phyloP scores from a whole-genome alignment of 1,140 invertebrate genomes.

The Pantala flavescens region DNA sequence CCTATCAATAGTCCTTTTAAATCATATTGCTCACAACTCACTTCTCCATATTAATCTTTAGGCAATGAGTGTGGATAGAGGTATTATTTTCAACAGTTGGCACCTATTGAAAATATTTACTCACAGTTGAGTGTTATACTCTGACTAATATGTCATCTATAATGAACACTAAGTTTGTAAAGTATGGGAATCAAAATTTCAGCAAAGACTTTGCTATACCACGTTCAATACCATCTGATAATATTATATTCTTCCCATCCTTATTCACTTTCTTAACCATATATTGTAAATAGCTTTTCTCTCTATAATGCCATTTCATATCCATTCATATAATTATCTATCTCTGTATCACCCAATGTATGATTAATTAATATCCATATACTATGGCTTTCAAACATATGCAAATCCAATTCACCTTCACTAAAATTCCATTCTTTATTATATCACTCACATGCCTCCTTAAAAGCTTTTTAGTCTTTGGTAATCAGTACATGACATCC shows the following conservation, averaged over 20 bases:
- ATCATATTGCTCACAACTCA: background rate
- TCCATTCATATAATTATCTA: too few species aligned
- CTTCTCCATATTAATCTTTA: background rate
- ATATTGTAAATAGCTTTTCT: background rate
- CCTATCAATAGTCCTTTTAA: background rate
- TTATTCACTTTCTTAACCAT: background rate
- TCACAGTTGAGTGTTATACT: background rate
- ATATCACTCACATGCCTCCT: background rate
- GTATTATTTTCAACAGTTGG: slow-evolving; percentile 6
- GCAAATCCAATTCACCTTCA: too few species aligned
- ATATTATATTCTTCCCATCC: background rate
- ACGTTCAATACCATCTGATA: background rate
- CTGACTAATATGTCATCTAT: background rate
- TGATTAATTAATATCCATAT: too few species aligned
- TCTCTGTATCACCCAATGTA: too few species aligned
- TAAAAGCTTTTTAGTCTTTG: background rate
- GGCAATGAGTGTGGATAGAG: background rate
- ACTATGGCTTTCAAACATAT: too few species aligned
- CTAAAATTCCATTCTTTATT: too few species aligned
- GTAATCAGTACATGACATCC: background rate
- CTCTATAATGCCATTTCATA: background rate
- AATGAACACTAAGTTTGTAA: background rate
- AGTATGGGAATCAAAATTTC: background rate
- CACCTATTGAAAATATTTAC: background rate
- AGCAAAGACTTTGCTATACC: background rate